phyloP scores from a whole-genome alignment of 2,797 vertebrate genomes.

The Clarias pachynema region DNA sequence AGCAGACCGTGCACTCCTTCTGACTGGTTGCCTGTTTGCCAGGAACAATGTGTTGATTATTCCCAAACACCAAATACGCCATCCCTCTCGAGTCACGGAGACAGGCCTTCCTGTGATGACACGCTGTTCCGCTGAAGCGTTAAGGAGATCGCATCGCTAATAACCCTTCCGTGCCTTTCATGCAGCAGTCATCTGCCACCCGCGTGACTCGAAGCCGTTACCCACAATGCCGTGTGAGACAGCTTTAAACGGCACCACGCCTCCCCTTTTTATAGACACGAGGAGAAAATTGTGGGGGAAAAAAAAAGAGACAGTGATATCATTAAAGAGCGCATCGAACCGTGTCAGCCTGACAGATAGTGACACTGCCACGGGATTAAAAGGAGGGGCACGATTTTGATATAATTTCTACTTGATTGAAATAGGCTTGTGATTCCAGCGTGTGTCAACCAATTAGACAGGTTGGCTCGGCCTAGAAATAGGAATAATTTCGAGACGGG shows the following conservation, averaged over 20 bases:
- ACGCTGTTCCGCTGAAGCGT: constrained; percentile 38
- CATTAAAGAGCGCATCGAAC: constrained; percentile 21
- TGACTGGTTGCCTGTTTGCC: constrained; percentile 30
- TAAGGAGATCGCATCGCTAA: constrained; percentile 43
- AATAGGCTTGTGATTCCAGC: background rate
- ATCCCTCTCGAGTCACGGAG: constrained; percentile 31
- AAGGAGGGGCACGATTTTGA: constrained; percentile 9
- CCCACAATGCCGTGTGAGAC: constrained; percentile 38
- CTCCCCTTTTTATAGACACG: constrained; percentile 1
- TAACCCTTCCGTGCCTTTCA: constrained; percentile 41
- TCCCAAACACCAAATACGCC: constrained; percentile 15
- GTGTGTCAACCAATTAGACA: background rate
- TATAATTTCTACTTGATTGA: background rate
- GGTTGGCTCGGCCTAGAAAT: background rate
- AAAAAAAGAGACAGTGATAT: constrained; percentile 20
- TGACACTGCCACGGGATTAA: background rate
- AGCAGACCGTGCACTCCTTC: constrained; percentile 42
- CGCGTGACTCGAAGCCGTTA: constrained; percentile 40
- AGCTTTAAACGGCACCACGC: constrained; percentile 28
- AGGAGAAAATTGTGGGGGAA: background rate
- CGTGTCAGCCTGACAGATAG: constrained; percentile 18
- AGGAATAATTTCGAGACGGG: background rate
- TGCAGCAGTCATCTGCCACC: constrained; percentile 50
- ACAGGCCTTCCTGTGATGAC: constrained; percentile 42
- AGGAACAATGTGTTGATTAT: constrained; percentile 50